Evolutionary conservation across 2,888 invertebrate species (phyloP).

Genomic region (Ditylenchus weischeri): DNA sequence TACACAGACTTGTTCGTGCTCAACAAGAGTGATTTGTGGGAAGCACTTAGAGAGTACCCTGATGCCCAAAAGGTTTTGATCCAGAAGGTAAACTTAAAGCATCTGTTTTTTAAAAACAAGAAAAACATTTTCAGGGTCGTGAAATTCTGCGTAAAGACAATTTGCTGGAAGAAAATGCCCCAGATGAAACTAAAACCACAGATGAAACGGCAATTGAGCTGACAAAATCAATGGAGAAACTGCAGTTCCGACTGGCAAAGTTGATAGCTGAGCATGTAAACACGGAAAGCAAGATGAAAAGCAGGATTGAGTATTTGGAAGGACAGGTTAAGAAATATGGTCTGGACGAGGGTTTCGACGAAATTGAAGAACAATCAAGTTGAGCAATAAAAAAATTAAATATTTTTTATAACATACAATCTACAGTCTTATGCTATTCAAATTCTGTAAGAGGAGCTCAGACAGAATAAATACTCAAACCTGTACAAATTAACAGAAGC

Average conservation of each 20-base stretch:
- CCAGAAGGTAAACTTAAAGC: neutral
- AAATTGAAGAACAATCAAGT: neutral
- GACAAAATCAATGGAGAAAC: conserved; percentile 72
- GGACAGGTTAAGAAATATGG: conserved; percentile 14
- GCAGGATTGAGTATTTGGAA: conserved; percentile 67
- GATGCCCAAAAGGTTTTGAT: conserved; percentile 43
- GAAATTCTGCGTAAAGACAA: conserved; percentile 83
- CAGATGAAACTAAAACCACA: conserved; percentile 65
- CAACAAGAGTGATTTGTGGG: conserved; percentile 86
- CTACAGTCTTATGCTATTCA: too few species aligned
- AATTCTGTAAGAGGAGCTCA: too few species aligned
- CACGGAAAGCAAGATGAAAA: conserved; percentile 78
- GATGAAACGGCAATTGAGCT: conserved; percentile 76
- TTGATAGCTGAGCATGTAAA: conserved; percentile 78
- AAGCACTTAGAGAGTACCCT: conserved; percentile 60
- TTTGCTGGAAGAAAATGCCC: conserved; percentile 72
- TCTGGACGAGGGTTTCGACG: conserved; percentile 5
- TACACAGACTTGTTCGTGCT: conserved; percentile 92
- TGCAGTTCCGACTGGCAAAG: conserved; percentile 73
- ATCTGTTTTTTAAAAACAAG: neutral
- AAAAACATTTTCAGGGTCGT: conserved; percentile 63
- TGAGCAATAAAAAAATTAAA: too few species aligned
- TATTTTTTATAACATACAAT: too few species aligned
- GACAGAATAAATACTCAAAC: too few species aligned
- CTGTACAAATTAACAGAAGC: too few species aligned